phyloP scores from a whole-genome alignment of 2,888 invertebrate genomes.

The Pterobdella sp. region DNA sequence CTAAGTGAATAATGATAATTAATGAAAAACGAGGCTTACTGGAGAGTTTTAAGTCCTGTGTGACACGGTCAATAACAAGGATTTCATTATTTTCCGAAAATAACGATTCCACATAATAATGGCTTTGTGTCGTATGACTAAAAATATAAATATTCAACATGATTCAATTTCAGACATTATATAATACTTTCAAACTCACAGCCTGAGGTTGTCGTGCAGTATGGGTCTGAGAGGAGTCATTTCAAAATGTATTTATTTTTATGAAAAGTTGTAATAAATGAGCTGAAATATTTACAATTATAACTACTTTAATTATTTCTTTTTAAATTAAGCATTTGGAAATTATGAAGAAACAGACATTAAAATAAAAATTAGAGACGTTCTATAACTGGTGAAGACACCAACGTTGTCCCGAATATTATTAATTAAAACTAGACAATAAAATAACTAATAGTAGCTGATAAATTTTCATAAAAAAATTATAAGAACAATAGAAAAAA shows the following conservation, averaged over 20 bases:
- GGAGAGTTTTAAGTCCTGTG: slow-evolving; percentile 62
- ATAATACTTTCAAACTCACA: slow-evolving; percentile 17
- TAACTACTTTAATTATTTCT: no score
- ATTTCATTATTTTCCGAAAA: slow-evolving; percentile 55
- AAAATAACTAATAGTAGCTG: no score
- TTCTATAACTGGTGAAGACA: no score
- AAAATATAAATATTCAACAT: background rate
- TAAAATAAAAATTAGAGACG: no score
- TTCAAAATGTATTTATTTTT: slow-evolving; percentile 10
- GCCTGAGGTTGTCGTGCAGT: slow-evolving; percentile 23
- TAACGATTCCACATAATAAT: slow-evolving; percentile 31
- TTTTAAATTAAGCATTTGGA: no score
- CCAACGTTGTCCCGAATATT: no score
- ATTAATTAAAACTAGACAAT: no score
- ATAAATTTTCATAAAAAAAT: no score
- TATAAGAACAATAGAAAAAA: no score
- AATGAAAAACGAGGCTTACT: slow-evolving; percentile 52
- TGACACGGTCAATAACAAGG: slow-evolving; percentile 74
- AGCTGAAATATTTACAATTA: no score
- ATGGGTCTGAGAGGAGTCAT: background rate
- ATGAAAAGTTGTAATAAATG: background rate
- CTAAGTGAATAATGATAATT: background rate
- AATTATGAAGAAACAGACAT: no score
- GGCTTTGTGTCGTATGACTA: slow-evolving; percentile 28
- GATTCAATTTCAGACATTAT: background rate